phyloP scores from a whole-genome alignment of 2,797 vertebrate genomes.

The Artibeus lituratus region DNA sequence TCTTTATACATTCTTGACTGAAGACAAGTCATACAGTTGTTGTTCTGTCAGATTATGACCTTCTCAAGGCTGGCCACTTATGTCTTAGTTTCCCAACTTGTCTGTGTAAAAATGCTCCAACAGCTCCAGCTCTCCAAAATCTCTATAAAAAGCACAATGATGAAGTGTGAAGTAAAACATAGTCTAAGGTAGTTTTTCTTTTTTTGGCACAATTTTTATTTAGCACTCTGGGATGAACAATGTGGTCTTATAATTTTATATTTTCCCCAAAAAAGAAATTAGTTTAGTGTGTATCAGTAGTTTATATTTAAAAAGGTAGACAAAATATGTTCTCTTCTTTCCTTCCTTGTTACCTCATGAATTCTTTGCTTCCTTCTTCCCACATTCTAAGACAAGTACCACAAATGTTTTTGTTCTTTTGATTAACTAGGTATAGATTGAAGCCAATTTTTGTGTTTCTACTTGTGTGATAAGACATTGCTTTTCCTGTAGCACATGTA shows the following conservation, averaged over 20 bases:
- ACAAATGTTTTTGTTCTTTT: not conserved
- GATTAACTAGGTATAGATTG: constrained; percentile 7
- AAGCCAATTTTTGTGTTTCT: not conserved
- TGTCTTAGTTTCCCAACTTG: constrained; percentile 80
- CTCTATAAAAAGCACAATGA: constrained; percentile 88
- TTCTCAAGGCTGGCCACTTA: constrained; percentile 75
- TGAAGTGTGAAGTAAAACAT: constrained; percentile 91
- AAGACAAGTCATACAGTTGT: constrained; percentile 52
- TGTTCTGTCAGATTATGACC: not conserved
- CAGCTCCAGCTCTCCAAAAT: constrained; percentile 90
- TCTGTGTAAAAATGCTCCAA: constrained; percentile 87
- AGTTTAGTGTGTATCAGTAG: constrained; percentile 84
- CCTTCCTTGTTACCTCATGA: not conserved
- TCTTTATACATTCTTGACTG: constrained; percentile 54
- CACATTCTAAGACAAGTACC: not conserved
- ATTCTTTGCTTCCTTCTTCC: not conserved
- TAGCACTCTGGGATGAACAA: constrained; percentile 83
- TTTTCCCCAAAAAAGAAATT: constrained; percentile 73
- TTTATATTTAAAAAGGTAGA: constrained; percentile 75
- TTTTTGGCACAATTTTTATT: constrained; percentile 69
- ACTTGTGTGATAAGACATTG: not conserved
- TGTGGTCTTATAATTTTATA: constrained; percentile 74
- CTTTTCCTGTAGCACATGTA: not conserved
- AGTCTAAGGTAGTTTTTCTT: constrained; percentile 90
- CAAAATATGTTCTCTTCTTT: not conserved